These are phyloP conservation scores for Pinna nobilis DNA, from an alignment of 1,140 invertebrate genomes.

Conservation along the genomic window DNA sequence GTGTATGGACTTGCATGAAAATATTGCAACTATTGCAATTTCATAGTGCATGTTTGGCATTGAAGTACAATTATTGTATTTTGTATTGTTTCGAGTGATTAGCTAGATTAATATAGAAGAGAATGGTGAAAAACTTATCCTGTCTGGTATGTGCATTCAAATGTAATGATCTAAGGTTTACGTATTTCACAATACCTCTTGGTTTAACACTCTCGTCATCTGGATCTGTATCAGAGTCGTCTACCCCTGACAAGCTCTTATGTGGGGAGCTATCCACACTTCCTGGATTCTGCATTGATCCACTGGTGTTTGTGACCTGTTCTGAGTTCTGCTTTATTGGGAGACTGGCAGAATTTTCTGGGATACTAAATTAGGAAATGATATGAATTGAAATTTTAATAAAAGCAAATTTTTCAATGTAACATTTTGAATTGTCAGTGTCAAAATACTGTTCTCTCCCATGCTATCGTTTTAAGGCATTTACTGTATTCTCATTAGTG, in stretches of 20 bases:
- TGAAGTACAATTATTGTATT: no score
- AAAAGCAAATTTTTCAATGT: not conserved
- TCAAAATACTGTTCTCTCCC: not conserved
- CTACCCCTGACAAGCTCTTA: conserved; percentile 54
- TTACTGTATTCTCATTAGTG: no score
- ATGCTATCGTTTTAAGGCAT: not conserved
- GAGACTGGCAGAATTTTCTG: conserved; percentile 34
- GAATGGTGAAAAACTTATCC: no score
- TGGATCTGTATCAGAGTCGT: conserved; percentile 73
- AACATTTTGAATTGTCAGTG: not conserved
- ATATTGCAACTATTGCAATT: no score
- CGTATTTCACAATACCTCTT: conserved; percentile 62
- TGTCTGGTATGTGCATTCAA: not conserved
- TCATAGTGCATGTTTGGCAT: no score
- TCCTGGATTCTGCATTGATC: not conserved
- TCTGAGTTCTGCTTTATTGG: conserved; percentile 21
- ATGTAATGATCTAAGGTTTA: not conserved
- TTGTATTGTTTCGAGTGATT: no score
- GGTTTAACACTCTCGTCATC: conserved; percentile 78
- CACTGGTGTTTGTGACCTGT: conserved; percentile 12
- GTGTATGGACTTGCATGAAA: no score
- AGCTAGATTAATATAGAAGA: no score
- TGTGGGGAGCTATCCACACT: conserved; percentile 57
- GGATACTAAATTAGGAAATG: no score
- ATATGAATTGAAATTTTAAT: not conserved